Evolutionary conservation across 2,888 invertebrate genomes (phyloP), one percentile per base, ranked within the genome.

Genomic region (Napeogenes inachia): DNA sequence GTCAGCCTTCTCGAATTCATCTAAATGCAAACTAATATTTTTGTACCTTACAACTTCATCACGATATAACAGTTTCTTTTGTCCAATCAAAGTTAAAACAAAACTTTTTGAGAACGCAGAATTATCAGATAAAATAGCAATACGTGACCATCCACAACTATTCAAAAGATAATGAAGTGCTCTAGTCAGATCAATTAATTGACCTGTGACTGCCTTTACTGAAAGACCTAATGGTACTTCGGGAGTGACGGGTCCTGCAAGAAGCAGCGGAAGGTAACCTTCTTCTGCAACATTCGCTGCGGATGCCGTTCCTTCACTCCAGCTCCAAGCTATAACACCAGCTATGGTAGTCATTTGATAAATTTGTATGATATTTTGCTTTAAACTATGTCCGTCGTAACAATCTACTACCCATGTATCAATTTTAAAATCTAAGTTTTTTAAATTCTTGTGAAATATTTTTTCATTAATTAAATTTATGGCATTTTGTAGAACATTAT

Each of bases 41-140:
- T 62, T 50, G n/a, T 50, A 10, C 5, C 56, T 57, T 8, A 70
- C 38, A 2, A 55, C 50, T 13, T 54, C 35, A 56, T 64, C 55
- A 33, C 59, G 57, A 30, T 33, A 56, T 13, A 59, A 33, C 53
- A 56, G 32, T 42, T 21, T 55, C 21, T 35, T 54, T 13, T 38
- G 57, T 32, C 33, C 53, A n/a, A 56, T 38, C 3, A 72, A 56
- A 1, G 59, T 47, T 10, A 62, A 47, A 1, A 50, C 33, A 32
- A 75, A 68, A 13, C 38, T 62, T 4, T 62, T 38, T 2, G 75
- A 72, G 45, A 71, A 64, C 2, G 59, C 56, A 4, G 73, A 66
- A 4, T 59, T 47, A 33, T 96, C 96, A 0, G 95, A 95, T 21
- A 97, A 78, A 0, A 96, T 93, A 0, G 95, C 95, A 0, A 96